Evolutionary conservation across 2,113 vertebrate genomes (phyloP).

Genomic region (Rhinoptilus africanus): DNA sequence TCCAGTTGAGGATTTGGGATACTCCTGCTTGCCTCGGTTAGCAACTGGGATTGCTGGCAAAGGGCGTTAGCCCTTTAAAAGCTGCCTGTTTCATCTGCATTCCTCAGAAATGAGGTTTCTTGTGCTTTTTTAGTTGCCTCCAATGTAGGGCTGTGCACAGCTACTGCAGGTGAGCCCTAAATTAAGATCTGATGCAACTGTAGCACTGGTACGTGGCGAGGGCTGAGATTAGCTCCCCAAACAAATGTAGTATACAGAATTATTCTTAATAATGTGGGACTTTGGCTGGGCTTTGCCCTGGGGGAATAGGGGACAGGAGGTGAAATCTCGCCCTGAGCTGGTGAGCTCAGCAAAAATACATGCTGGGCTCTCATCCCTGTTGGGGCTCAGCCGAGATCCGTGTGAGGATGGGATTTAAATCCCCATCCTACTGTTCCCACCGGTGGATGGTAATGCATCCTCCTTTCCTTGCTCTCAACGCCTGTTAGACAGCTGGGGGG

Average conservation of each 20-base stretch:
- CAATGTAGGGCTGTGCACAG: not conserved
- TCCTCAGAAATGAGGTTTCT: not conserved
- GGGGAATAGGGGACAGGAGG: not conserved
- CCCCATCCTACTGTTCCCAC: not conserved
- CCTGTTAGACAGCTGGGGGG: not conserved
- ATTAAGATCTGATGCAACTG: not conserved
- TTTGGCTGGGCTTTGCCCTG: not conserved
- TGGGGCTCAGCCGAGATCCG: not conserved
- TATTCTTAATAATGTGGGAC: not conserved
- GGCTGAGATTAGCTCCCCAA: not conserved
- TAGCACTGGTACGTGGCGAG: fast-evolving
- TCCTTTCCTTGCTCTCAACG: not conserved
- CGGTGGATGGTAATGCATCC: not conserved
- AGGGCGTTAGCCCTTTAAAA: not conserved
- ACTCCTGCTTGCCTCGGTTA: not conserved
- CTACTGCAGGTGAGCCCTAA: not conserved
- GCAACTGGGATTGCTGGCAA: not conserved
- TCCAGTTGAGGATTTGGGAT: not conserved
- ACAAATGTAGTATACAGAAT: not conserved
- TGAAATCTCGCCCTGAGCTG: not conserved
- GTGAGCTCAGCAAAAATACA: not conserved
- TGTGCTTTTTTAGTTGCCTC: not conserved
- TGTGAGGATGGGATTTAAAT: not conserved
- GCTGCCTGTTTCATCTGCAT: not conserved
- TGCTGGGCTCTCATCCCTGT: not conserved